phyloP scores from a whole-genome alignment of 2,113 vertebrate genomes.

The Tapirus terrestris region DNA sequence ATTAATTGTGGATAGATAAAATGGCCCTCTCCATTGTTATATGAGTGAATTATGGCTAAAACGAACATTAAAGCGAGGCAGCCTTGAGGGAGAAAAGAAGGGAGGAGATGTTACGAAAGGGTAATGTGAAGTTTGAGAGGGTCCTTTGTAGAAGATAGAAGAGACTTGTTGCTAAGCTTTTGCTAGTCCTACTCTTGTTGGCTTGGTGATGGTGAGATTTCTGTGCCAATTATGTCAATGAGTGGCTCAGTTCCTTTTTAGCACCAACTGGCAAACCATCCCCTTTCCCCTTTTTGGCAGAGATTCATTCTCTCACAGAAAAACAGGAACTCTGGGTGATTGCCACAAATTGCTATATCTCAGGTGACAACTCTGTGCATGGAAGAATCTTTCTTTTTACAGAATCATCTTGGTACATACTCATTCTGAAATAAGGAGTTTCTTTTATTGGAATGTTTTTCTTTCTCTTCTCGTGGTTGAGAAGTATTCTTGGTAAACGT shows the following conservation, averaged over 20 bases:
- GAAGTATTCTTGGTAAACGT: background rate
- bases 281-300: constrained; percentile 31
- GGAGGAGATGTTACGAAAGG: background rate
- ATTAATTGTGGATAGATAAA: background rate
- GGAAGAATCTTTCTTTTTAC: constrained; percentile 17
- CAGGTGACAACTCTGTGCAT: constrained; percentile 4
- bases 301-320: constrained; percentile 39
- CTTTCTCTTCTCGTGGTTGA: background rate
- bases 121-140: background rate
- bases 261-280: constrained; percentile 29
- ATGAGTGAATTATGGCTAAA: background rate
- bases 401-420: constrained; percentile 35
- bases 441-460: constrained; percentile 9
- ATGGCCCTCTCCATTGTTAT: background rate
- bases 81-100: background rate
- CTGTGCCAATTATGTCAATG: constrained; percentile 13
- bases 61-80: background rate
- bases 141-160: background rate
- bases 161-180: background rate
- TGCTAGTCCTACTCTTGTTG: background rate
- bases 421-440: constrained; percentile 31
- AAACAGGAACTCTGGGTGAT: constrained; percentile 40
- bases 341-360: constrained; percentile 5
- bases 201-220: background rate
- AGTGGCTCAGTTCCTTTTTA: constrained; percentile 37